Evolutionary conservation across 2,888 invertebrate genomes (phyloP), one percentile per base, ranked within the genome.

Genomic region (Saturnia japonica): DNA sequence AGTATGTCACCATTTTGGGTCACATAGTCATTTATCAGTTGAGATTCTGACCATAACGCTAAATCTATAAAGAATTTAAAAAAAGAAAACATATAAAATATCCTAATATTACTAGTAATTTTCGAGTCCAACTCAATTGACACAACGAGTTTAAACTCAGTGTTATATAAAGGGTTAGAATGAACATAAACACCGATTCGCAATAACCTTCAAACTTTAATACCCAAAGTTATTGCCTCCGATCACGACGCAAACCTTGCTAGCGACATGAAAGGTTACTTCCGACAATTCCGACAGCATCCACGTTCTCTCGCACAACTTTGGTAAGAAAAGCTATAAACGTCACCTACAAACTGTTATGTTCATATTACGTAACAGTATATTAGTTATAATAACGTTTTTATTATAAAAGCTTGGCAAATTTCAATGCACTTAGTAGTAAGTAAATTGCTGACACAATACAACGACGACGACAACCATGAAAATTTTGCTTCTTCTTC

Each of bases 191-290:
- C 16, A 60, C 6, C 57, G 28, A 28, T 14, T 25, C 11, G 6
- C 12, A 60, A 60, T 28, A 25, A 25, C 28, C 57, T 60, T 60
- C 57, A 60, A 60, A 60, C 25, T 28, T 60, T 60, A 54, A 60
- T 60, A 60, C 0, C 28, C 57, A 28, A 14, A 25, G 28, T 60
- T 60, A 28, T 60, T 60, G 28, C 57, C 57, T 25, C 25, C 25
- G 28, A 60, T 60, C 28, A 28, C 12, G 25, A 28, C 57, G 7
- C 28, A 60, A 60, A 60, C 25, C 25, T 60, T 60, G 11, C 57
- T 28, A 60, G 22, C 0, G 57, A 60, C 57, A 28, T 25, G 57
- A 60, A 60, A 60, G 28, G 28, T 60, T 60, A 28, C 54, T 54
- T 54, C 22, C 54, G 22, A 22, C 22, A n/a, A 22, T 11, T 22